Evolutionary conservation across 2,888 invertebrate genomes (phyloP).

Genomic region (Hirudinaria manillensis): DNA sequence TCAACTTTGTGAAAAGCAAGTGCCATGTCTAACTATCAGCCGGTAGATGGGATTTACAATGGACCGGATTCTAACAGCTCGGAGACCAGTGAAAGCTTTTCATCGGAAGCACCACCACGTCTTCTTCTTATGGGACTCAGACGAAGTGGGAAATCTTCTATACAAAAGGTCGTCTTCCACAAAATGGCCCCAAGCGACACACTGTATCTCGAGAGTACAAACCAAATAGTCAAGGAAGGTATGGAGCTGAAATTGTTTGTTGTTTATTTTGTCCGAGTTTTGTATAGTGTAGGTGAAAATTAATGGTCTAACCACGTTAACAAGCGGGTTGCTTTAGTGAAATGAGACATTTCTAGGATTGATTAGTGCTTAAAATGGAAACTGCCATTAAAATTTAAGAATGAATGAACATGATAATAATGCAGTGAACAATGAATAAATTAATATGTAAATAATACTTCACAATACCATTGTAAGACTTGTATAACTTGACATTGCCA

Average conservation of each 20-base stretch:
- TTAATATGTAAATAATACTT: too few relatives aligned
- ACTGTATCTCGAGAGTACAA: constrained; percentile 92
- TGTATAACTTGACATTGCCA: too few relatives aligned
- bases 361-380: too few relatives aligned
- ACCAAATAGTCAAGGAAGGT: constrained; percentile 90
- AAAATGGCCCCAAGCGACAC: constrained; percentile 99
- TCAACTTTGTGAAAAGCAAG: too few relatives aligned
- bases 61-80: constrained; percentile 4
- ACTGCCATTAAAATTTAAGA: too few relatives aligned
- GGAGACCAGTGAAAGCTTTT: constrained; percentile 2
- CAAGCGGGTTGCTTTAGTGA: not conserved
- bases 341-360: not conserved
- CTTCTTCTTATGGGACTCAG: constrained; percentile 84
- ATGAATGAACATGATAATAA: too few relatives aligned
- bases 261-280: not conserved
- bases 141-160: constrained; percentile 96
- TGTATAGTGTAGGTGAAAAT: not conserved
- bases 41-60: not conserved
- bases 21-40: too few relatives aligned
- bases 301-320: not conserved
- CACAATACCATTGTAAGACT: too few relatives aligned
- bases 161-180: constrained; percentile 99
- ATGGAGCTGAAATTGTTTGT: constrained; percentile 36
- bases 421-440: too few relatives aligned
- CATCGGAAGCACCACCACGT: constrained; percentile 76